Base-by-base conservation (phyloP, 2,113 vertebrate genomes). In the Gallinago undulata region DNA sequence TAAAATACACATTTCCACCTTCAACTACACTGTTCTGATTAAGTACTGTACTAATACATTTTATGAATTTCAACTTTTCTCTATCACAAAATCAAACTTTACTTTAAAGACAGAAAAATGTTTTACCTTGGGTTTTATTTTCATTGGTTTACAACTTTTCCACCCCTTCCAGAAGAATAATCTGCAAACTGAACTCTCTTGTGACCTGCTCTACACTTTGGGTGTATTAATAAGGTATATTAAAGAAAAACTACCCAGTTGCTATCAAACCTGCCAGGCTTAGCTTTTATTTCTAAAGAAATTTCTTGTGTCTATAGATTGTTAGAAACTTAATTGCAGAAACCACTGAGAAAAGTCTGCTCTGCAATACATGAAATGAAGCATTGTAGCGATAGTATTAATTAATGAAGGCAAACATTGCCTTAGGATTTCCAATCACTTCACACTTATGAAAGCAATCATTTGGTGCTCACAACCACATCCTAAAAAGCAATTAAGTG, bases 1-100 rank as follows among this genome's bases (percentile, higher is more conserved):
- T 89, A 94, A 97, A 97, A 96, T 73, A 75, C 48, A 88, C 27
- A 92, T 88, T 97, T 97, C 64, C 31, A 66, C 85, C 59, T 63
- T 86, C 60, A 68, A 2, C 33, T 30, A 8, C 15, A 19, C 57
- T 90, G 70, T 93, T 93, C 64, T 89, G 82, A 96, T 97, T 88
- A 96, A 96, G 19, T 56, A 45, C 13, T 13, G 35, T 41, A 33
- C 67, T 96, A 74, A 95, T n/a, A 53, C 33, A 68, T 87, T 96
- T 76, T 30, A 63, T 63, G 27, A 95, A 74, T 63, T 80, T 66
- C 86, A 94, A 73, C 70, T 94, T 93, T 86, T 68, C 78, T 91
- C 37, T 57, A 35, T 67, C 39, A 50, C 19, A 91, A 53, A 87
- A 63, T 41, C 53, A 39, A 62, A 63, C 80, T 84, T 87, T n/a